These are phyloP conservation scores for Manis javanica DNA, from an alignment of 2,797 vertebrate species.

Conservation along the genomic window DNA sequence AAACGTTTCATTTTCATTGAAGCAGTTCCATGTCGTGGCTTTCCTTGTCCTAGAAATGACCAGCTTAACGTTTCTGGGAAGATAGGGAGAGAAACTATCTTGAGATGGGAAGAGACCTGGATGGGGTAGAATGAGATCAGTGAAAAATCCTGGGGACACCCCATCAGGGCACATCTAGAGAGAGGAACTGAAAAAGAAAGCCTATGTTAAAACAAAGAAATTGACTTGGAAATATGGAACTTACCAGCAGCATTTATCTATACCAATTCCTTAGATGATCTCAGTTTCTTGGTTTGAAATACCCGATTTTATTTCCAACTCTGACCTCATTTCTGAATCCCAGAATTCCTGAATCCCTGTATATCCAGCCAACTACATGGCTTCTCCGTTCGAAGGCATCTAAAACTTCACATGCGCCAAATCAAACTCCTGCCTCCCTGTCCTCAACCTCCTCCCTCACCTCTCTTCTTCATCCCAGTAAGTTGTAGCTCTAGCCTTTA, in stretches of 20 bases:
- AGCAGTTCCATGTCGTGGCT: neutral
- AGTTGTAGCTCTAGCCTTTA: neutral
- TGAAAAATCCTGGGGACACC: constrained; percentile 49
- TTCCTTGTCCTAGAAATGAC: neutral
- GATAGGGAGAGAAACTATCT: neutral
- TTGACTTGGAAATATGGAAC: neutral
- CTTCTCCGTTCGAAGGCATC: neutral
- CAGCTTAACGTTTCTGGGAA: neutral
- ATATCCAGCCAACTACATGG: neutral
- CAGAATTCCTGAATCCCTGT: neutral
- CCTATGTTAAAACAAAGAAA: neutral
- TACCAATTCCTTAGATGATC: neutral
- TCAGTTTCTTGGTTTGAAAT: neutral
- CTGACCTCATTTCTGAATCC: neutral
- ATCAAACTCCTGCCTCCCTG: neutral
- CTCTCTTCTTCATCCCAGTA: neutral
- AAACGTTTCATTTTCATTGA: neutral
- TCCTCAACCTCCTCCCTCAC: neutral
- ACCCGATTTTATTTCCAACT: neutral
- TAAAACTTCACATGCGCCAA: neutral
- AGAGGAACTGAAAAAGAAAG: constrained; percentile 41
- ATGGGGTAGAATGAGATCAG: constrained; percentile 24
- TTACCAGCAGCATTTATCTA: neutral
- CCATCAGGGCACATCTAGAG: neutral
- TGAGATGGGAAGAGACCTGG: neutral